Base-by-base conservation (phyloP, 2,797 vertebrate genomes). In the Helostoma temminkii region DNA sequence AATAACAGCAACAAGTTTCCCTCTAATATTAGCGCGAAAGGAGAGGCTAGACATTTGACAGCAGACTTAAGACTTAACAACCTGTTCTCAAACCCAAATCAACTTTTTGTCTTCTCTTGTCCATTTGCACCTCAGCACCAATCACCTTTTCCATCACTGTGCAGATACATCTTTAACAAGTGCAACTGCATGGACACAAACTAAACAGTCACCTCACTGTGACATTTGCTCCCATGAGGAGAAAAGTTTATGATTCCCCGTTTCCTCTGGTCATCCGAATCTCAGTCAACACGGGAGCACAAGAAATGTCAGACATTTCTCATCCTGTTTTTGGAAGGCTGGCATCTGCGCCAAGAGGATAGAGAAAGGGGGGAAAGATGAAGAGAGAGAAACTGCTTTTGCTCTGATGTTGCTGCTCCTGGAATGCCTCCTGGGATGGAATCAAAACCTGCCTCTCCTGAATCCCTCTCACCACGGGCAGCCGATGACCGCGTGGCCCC, bases 381-480 rank as follows among this genome's bases (percentile, higher is more conserved):
- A 78, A 70, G 56, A 71, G 32, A 63, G 32, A 68, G 73, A 75
- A 62, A 65, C 2, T 39, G 43, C 58, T 60, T 66, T 5, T 18
- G 45, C 77, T 91, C 68, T 87, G 85, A 83, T 86, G 84, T 64
- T 43, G 60, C 77, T 60, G 77, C 78, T 77, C 70, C n/a, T 16
- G 56, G 50, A 36, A 56, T 34, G 18, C 59, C 90, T 74, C 85
- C 58, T 32, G 90, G 85, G 90, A 92, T 66, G 4, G 72, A 91
- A 93, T 91, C 90, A 92, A 89, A 92, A 86, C 86, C 81, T 42
- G 83, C 73, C 74, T 89, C 78, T 84, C 79, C 83, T 83, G 85
- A 87, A 86, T 74, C 76, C 86, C 84, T 76, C 76, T 80, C 85
- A 76, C 81, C 71, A 53, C 50, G 43, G 84, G 85, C 74, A 68